Conservation (phyloP, 2,888 invertebrate species). For the Melipona beecheii region DNA sequence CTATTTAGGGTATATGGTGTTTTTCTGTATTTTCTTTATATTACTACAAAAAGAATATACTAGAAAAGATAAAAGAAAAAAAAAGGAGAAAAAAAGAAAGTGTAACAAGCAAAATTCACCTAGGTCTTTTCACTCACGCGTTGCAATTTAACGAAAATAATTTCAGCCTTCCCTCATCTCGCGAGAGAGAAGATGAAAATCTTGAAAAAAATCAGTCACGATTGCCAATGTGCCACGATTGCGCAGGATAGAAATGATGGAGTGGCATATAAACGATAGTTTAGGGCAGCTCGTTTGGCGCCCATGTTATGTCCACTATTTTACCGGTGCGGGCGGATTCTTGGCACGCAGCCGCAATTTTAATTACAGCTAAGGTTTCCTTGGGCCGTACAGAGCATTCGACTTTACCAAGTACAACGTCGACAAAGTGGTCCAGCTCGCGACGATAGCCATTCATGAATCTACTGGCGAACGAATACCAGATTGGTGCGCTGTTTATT, state of each 20-base stretch:
- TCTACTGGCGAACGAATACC: slow-evolving; percentile 87
- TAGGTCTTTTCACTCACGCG: slow-evolving; percentile 1
- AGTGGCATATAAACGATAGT: not conserved
- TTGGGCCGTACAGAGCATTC: slow-evolving; percentile 84
- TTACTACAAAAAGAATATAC: slow-evolving; percentile 33
- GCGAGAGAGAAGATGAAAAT: not conserved
- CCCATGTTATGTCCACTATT: slow-evolving; percentile 85
- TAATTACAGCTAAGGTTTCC: slow-evolving; percentile 86
- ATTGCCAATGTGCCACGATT: not conserved
- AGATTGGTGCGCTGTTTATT: slow-evolving; percentile 85
- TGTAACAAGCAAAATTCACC: slow-evolving; percentile 36
- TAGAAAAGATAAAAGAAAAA: slow-evolving; percentile 3
- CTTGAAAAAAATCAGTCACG: not conserved
- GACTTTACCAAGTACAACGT: slow-evolving; percentile 85
- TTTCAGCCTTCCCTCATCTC: not conserved
- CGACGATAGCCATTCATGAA: slow-evolving; percentile 85
- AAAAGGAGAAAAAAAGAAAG: slow-evolving; percentile 45
- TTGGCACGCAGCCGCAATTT: slow-evolving; percentile 87
- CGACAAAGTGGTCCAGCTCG: slow-evolving; percentile 88
- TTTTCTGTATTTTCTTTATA: slow-evolving; percentile 68
- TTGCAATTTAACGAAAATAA: not conserved
- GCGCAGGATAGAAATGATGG: not conserved
- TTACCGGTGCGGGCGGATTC: slow-evolving; percentile 86
- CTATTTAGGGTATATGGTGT: slow-evolving; percentile 59
- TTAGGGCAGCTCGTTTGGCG: slow-evolving; percentile 83